Evolutionary conservation across 2,888 invertebrate genomes (phyloP), one percentile per base, ranked within the genome.

Genomic region (Mythimna albipuncta): DNA sequence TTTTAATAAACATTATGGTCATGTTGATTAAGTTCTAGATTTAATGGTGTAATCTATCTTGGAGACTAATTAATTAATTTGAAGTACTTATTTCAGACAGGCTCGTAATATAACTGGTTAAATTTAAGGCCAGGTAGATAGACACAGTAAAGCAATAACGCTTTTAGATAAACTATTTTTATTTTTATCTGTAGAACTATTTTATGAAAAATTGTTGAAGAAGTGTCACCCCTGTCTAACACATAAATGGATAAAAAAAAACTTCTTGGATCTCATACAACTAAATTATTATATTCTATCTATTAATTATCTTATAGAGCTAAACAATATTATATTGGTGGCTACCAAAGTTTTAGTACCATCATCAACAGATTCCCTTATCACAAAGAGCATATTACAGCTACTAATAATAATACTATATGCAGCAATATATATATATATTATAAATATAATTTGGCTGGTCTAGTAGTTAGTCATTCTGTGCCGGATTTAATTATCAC

Each of bases 1-100:
- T n/a, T 75, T 44, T 61, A 75, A 77, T 59, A 38, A 59, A 77
- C 59, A 59, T 38, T 76, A 50, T 76, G 21, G 41, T 50, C 68
- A 2, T 16, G n/a, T 26, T 67, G 76, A 76, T 76, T 52, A 52
- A 47, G 19, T 54, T 54, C 35, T 11, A 59, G n/a, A 54, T 21
- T 74, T 74, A 59, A 76, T 44, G 11, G 44, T 3, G 35, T 59
- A 52, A 11, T 44, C 21, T 16, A 54, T 59, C 26, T 67, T 38
- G 9, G 16, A 11, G 19, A 21, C 21, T 52, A 26, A 66, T 75
- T 44, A 52, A 52, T 58, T 58, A 52, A 19, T 58, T 75, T 41
- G 32, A 64, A 10, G 38, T 50, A 72, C 16, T 52, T 65, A 41
- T 57, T n/a, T 10, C 5, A 10, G 13, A 50, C 13, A 13, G 19